Base-by-base conservation (phyloP, 64 coral and sea anemone species). In the Stichodactyla helianthus region DNA sequence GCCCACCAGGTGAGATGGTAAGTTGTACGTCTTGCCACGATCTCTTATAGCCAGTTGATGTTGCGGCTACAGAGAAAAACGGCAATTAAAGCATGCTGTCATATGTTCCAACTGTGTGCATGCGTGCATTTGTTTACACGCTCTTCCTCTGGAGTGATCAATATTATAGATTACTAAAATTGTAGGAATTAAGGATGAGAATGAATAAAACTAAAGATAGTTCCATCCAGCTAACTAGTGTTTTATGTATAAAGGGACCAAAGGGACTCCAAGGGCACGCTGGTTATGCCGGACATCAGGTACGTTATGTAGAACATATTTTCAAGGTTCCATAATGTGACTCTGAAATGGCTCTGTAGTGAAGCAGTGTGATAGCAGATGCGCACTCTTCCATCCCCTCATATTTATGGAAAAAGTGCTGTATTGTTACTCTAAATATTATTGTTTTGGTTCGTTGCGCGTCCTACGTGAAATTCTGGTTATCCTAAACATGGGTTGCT, bases 1-100 rank as follows among this genome's bases (percentile, higher is more conserved):
- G 90, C 77, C 90, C 84, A 68, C 90, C 85, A 87, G 90, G 90
- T 87, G 85, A 87, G 71, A 81, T 26, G 90, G 90, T 92, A 92
- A 87, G 90, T 82, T 44, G 67, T 82, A 62, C 76, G 83, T 84
- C 54, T 84, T 84, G 83, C 78, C 35, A 74, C 25, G 8, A 74
- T 74, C 68, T 74, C 68, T 74, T 74, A 74, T 8, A 74, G 68
- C 68, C 68, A 74, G 68, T 25, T 74, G 9, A 70, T 11, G 17
- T 9, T 31, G 68, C 25, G 68, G 68, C 68, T 74, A 74, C 68
- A 74, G 68, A 74, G 68, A 74, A 74, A 26, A 74, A 74, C 68
- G 68, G 68, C 68, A 74, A n/a, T 74, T 31, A 74, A 74, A 7
- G 68, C 65, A 70, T 70, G 65, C 65, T n/a, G 65, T 70, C 22